These are phyloP conservation scores for Anhinga anhinga DNA, from an alignment of 2,113 vertebrate genomes.

Conservation along the genomic window DNA sequence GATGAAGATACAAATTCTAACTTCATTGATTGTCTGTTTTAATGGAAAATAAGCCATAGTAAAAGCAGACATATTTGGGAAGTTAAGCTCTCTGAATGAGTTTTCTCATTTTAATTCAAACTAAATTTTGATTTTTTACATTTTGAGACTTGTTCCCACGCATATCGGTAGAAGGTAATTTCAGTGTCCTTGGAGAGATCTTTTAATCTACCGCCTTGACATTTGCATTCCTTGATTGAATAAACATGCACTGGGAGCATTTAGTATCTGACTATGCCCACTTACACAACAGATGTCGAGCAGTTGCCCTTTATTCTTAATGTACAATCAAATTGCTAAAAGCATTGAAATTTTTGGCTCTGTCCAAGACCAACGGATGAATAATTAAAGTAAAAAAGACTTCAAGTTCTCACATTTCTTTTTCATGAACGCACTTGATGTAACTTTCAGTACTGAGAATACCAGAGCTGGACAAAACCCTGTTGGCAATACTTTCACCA, in stretches of 20 bases:
- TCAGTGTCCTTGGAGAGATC: not conserved
- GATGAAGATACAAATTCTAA: not conserved
- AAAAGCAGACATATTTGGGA: not conserved
- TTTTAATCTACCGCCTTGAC: not conserved
- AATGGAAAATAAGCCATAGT: not conserved
- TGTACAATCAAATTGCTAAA: not conserved
- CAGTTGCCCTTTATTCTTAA: not conserved
- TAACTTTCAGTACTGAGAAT: not conserved
- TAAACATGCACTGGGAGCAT: not conserved
- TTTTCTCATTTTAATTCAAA: conserved; percentile 1
- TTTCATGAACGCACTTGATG: not conserved
- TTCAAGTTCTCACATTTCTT: conserved; percentile 23
- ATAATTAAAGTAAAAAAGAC: conserved; percentile 19
- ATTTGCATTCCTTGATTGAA: conserved; percentile 9
- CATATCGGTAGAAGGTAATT: not conserved
- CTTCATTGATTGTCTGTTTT: not conserved
- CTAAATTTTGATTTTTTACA: not conserved
- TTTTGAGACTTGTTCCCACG: not conserved
- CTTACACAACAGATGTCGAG: not conserved
- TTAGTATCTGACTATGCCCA: not conserved
- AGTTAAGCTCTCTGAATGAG: not conserved
- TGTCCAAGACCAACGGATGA: not conserved
- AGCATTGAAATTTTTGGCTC: not conserved
- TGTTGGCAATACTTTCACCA: not conserved
- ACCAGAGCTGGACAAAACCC: not conserved